Evolutionary conservation across 2,888 invertebrate species (phyloP).

Genomic region (Morpho achilles): DNA sequence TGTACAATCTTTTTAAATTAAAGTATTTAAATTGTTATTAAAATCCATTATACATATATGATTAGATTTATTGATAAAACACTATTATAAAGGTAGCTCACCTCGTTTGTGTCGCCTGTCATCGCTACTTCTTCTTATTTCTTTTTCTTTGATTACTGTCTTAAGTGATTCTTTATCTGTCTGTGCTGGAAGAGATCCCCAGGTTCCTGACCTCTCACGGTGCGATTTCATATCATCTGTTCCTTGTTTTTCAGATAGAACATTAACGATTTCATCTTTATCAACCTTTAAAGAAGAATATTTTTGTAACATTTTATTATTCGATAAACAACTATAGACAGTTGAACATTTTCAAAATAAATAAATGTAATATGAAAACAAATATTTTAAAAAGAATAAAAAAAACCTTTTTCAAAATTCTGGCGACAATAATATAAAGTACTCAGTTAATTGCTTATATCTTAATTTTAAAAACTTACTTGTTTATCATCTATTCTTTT

Average conservation of each 20-base stretch:
- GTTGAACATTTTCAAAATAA: no score
- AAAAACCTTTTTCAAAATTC: no score
- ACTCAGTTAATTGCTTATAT: background rate
- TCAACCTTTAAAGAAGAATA: slow-evolving; percentile 25
- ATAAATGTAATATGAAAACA: no score
- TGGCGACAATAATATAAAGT: no score
- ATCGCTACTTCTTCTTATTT: slow-evolving; percentile 52
- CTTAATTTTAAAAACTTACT: slow-evolving; percentile 59
- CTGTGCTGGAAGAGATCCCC: slow-evolving; percentile 62
- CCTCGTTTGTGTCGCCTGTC: slow-evolving; percentile 65
- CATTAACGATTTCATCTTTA: slow-evolving; percentile 7
- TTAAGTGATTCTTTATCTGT: slow-evolving; percentile 46
- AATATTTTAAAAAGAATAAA: no score
- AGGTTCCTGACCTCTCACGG: slow-evolving; percentile 82
- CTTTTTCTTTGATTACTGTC: slow-evolving; percentile 47
- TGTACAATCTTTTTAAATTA: no score
- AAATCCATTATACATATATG: no score
- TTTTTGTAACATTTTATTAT: no score
- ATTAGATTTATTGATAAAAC: no score
- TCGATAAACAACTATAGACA: no score
- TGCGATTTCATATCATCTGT: slow-evolving; percentile 28
- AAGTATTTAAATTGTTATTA: no score
- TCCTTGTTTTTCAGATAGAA: background rate
- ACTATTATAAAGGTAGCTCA: slow-evolving; percentile 28
- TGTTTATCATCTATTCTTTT: slow-evolving; percentile 78